Evolutionary conservation across 2,797 vertebrate species (phyloP).

Genomic region (Babyrousa celebensis): DNA sequence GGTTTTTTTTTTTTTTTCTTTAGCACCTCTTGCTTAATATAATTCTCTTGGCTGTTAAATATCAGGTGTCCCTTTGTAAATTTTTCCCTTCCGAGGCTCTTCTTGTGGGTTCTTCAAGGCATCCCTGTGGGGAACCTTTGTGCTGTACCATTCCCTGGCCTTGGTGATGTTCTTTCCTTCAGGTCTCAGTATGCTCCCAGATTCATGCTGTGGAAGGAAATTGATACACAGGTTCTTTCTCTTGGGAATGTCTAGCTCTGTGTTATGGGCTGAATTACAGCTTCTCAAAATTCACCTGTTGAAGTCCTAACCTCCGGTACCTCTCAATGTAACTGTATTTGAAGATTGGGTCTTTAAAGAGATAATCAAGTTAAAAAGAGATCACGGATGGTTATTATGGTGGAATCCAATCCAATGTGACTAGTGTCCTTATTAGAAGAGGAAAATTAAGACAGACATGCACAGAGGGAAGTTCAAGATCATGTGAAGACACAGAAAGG

Average conservation of each 20-base stretch:
- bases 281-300: background rate
- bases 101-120: background rate
- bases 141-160: background rate
- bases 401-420: background rate
- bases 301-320: too few species aligned
- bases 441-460: too few species aligned
- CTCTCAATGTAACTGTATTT: background rate
- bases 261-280: background rate
- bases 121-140: background rate
- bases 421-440: background rate
- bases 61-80: background rate
- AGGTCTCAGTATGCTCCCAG: background rate
- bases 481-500: too few species aligned
- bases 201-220: too few species aligned
- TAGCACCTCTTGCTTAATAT: background rate
- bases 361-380: background rate
- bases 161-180: background rate
- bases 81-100: background rate
- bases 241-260: background rate
- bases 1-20: too few species aligned
- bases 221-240: background rate
- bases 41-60: background rate
- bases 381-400: background rate
- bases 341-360: background rate
- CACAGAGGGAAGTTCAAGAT: too few species aligned